A percentile compares a stretch with the other conserved stretches of the same genome.
These are phyloP conservation scores for Drosophila paranaensis DNA, from an alignment of 2,888 invertebrate species.

Conservation along the genomic window DNA sequence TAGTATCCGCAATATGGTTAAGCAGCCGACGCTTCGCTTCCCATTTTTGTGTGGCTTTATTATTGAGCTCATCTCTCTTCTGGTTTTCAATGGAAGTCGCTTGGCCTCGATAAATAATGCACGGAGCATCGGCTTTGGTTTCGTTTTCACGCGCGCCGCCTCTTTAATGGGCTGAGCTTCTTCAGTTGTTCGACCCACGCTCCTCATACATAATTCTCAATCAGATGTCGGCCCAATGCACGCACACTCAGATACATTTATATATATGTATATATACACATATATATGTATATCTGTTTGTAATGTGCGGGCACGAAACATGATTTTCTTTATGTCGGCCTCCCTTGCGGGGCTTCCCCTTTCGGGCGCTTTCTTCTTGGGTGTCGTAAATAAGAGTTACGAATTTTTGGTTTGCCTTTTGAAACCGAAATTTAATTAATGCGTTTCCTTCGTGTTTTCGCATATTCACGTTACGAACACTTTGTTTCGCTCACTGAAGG, in stretches of 20 bases:
- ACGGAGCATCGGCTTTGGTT: constrained; percentile 38
- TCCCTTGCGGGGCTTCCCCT: constrained; percentile 2
- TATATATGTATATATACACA: constrained; percentile 22
- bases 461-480: constrained; percentile 73
- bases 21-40: constrained; percentile 40
- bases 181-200: constrained; percentile 12
- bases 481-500: constrained; percentile 30
- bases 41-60: constrained; percentile 22
- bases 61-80: constrained; percentile 44
- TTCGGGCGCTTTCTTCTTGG: constrained; percentile 30
- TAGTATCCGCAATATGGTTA: constrained; percentile 63
- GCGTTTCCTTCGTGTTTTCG: constrained; percentile 78
- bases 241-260: constrained; percentile 18
- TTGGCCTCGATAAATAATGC: constrained; percentile 65
- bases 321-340: constrained; percentile 53
- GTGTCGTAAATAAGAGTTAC: constrained; percentile 69
- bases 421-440: constrained; percentile 75
- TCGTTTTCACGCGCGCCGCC: constrained; percentile 26
- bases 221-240: constrained; percentile 49
- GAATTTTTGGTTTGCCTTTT: constrained; percentile 54
- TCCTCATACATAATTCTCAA: constrained; percentile 63
- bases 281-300: constrained; percentile 35
- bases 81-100: neutral
- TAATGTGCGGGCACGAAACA: constrained; percentile 56
- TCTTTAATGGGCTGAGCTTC: constrained; percentile 41